phyloP scores from a whole-genome alignment of 1,140 invertebrate species.

The Eurosta solidaginis region DNA sequence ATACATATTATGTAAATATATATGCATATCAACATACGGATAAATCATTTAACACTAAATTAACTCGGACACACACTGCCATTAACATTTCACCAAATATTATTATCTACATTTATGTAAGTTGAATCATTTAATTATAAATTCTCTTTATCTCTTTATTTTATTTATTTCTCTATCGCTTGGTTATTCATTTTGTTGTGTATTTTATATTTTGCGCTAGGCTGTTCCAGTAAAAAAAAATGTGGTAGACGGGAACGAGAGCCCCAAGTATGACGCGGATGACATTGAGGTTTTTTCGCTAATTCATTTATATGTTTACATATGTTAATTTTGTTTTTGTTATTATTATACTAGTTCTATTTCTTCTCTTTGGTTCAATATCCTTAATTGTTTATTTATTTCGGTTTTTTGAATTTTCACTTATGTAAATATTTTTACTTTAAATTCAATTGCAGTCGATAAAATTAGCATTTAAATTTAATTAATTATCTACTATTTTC shows the following conservation, averaged over 20 bases:
- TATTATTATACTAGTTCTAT: neutral
- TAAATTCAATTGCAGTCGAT: too few species aligned
- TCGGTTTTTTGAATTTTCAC: too few species aligned
- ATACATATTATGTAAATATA: neutral
- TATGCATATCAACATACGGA: too few species aligned
- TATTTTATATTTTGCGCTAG: slow-evolving; percentile 37
- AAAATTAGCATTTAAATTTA: too few species aligned
- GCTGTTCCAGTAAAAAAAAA: slow-evolving; percentile 43
- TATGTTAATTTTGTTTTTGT: neutral
- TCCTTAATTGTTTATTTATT: slow-evolving; percentile 2
- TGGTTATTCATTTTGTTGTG: slow-evolving; percentile 1
- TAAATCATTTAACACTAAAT: too few species aligned
- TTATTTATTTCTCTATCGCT: neutral
- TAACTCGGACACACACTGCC: too few species aligned
- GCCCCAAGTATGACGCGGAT: slow-evolving; percentile 52
- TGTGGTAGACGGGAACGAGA: slow-evolving; percentile 48
- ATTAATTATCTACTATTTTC: too few species aligned
- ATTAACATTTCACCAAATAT: neutral
- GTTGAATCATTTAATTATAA: neutral
- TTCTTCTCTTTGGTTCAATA: neutral
- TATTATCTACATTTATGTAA: neutral
- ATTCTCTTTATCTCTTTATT: neutral
- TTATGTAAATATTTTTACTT: too few species aligned
- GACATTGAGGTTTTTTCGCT: slow-evolving; percentile 53
- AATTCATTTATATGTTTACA: slow-evolving; percentile 10